Evolutionary conservation across 2,797 vertebrate species (phyloP), one percentile per base, ranked within the genome.

Genomic region (Balearica regulorum): DNA sequence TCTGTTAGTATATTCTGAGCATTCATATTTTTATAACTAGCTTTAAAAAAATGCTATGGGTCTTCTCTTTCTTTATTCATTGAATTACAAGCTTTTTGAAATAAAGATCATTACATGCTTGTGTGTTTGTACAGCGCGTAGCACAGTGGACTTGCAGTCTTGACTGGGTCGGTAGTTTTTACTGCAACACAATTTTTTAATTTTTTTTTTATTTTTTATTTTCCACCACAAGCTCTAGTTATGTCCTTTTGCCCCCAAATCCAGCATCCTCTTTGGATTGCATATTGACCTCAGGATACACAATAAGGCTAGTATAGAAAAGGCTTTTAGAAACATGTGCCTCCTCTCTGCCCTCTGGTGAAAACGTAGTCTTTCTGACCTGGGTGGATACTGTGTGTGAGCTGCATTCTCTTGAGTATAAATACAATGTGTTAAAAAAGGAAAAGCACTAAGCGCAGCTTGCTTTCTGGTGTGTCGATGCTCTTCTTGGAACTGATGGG

Each of bases 401-500:
- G 90, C 90, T 86, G 91, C 69, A 11, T 89, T 95, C 95, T 94
- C 88, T 48, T 37, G 92, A 72, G 88, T 94, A 94, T 95, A 96
- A 95, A 97, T 95, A 93, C 88, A 57, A 39, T 0, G 0, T 73
- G 75, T 96, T 97, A 90, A 91, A 94, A 96, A 96, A 93, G 84
- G 92, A 90, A 91, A 44, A 94, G 85, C 77, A 17, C 83, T 21
- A 89, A 57, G 51, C 3, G 16, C 82, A 92, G 83, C 75, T 72
- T 68, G 86, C 84, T 96, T 71, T 66, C 65, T 92, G 49, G 58
- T 57, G 62, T 76, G 84, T 93, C 20, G 1, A 9, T 90, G 51
- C 73, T 96, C 90, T 96, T 94, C 94, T 97, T 11, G n/a, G 96
- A 97, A 95, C 80, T 90, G 93, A 83, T 70, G 64, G 93, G 62